Conservation (phyloP, 2,113 vertebrate species). For the Andinoacara biseriatus region DNA sequence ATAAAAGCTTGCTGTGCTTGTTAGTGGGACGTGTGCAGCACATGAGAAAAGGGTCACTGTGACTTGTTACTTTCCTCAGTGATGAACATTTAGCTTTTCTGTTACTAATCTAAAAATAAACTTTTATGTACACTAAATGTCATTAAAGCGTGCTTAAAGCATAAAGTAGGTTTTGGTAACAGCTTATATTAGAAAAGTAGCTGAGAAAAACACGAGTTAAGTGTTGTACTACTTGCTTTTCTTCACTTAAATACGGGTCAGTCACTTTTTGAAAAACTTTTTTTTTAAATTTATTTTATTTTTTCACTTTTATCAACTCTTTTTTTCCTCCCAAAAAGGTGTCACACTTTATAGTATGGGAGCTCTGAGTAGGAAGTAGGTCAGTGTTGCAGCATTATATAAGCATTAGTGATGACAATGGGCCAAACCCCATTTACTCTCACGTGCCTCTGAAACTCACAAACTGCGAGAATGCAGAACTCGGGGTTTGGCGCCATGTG, state of each 20-base stretch:
- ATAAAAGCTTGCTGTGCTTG: not conserved
- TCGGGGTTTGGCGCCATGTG: slow-evolving; percentile 1
- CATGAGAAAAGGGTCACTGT: not conserved
- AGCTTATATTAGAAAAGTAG: not conserved
- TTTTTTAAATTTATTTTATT: not conserved
- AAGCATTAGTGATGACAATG: slow-evolving; percentile 57
- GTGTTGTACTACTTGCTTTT: not conserved
- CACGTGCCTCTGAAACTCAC: slow-evolving; percentile 41
- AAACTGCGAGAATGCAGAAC: not conserved
- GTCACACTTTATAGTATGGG: slow-evolving; percentile 29
- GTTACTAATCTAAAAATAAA: not conserved
- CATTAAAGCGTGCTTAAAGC: not conserved
- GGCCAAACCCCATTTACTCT: slow-evolving; percentile 53
- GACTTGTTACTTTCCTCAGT: not conserved
- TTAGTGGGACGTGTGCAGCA: not conserved
- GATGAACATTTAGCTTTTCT: not conserved
- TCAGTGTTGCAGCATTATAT: slow-evolving; percentile 60
- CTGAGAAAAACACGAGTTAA: not conserved
- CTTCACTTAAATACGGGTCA: slow-evolving; percentile 29
- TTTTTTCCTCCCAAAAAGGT: not conserved
- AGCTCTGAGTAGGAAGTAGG: slow-evolving; percentile 52
- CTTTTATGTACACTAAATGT: not conserved
- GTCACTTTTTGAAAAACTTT: slow-evolving; percentile 9
- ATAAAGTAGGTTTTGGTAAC: rapidly evolving
- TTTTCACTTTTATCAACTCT: slow-evolving; percentile 8